Percentiles rank a stretch among this genome's conserved stretches.
Conservation (phyloP, 2,113 vertebrate species). For the Pelusios castaneus region DNA sequence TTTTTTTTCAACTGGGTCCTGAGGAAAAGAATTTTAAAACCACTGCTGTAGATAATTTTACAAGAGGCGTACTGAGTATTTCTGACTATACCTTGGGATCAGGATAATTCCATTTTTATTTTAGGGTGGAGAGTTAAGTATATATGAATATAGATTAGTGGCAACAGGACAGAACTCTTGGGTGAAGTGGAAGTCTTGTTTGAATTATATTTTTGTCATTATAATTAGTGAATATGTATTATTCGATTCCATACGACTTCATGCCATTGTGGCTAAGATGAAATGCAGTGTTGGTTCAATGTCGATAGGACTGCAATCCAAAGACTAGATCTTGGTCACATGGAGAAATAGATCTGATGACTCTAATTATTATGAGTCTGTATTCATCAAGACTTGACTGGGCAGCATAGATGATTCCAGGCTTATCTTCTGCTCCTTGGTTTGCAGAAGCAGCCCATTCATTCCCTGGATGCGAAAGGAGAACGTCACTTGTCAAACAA, state of each 20-base stretch:
- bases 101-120: background rate
- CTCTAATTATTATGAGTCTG: background rate
- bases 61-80: fast-evolving
- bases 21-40: too few species aligned
- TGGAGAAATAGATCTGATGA: background rate
- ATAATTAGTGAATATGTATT: background rate
- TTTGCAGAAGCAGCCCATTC: constrained; percentile 1
- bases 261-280: background rate
- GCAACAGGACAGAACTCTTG: background rate
- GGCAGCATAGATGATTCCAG: background rate
- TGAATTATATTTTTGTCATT: background rate
- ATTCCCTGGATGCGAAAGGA: background rate
- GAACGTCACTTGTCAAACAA: background rate
- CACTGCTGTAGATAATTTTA: background rate
- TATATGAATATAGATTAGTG: background rate
- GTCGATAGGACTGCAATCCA: background rate
- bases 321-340: background rate
- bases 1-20: too few species aligned
- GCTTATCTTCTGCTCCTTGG: constrained; percentile 1
- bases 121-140: background rate
- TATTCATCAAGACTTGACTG: too few species aligned
- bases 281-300: background rate
- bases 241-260: background rate
- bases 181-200: background rate
- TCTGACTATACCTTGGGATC: fast-evolving